Percentiles rank a stretch among this genome's conserved stretches.
Conservation (phyloP, 2,888 invertebrate genomes). For the Phania funesta region DNA sequence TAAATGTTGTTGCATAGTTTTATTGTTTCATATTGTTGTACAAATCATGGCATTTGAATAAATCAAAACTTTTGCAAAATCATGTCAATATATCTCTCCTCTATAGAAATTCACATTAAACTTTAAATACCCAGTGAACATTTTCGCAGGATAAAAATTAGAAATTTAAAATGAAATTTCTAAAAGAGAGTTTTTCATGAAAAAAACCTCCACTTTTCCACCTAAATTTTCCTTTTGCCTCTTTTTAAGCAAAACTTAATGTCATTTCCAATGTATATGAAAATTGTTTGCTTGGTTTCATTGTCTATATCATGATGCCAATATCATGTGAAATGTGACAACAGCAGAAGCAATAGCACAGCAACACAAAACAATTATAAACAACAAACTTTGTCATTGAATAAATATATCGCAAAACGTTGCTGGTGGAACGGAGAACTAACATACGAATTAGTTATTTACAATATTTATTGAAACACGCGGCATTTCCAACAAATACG, state of each 20-base stretch:
- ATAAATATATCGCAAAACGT: slow-evolving; percentile 58
- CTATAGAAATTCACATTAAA: background rate
- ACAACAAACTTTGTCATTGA: slow-evolving; percentile 54
- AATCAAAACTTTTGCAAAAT: slow-evolving; percentile 62
- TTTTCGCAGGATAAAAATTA: no score
- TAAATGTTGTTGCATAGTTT: slow-evolving; percentile 4
- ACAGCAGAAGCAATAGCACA: slow-evolving; percentile 16
- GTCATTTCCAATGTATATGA: background rate
- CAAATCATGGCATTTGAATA: slow-evolving; percentile 66
- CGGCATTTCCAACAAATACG: background rate
- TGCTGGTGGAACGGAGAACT: slow-evolving; percentile 54
- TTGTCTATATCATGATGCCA: slow-evolving; percentile 1
- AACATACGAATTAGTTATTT: slow-evolving; percentile 58
- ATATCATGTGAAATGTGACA: slow-evolving; percentile 41
- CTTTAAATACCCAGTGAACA: slow-evolving; percentile 11
- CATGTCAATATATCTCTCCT: slow-evolving; percentile 34
- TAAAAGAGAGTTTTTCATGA: no score
- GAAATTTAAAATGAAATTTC: no score
- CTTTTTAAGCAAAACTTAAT: background rate
- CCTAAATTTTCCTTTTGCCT: background rate
- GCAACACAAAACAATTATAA: slow-evolving; percentile 8
- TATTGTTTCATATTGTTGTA: slow-evolving; percentile 56
- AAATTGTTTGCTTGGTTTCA: slow-evolving; percentile 41
- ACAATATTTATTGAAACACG: slow-evolving; percentile 55
- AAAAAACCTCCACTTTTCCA: no score